Conservation (phyloP, 2,797 vertebrate species). For the Pangasius djambal region DNA sequence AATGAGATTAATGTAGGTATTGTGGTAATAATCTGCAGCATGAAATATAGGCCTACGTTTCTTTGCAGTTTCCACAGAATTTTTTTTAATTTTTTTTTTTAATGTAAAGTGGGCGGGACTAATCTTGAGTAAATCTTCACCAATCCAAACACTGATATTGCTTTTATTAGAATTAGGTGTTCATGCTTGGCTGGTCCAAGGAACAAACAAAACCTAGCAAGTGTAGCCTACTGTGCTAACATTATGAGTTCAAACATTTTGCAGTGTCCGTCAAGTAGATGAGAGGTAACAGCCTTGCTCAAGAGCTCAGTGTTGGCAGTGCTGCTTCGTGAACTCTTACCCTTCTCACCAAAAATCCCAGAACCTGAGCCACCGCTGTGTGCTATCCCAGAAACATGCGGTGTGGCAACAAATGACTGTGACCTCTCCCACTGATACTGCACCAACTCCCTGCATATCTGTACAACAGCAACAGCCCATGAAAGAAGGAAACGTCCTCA, state of each 20-base stretch:
- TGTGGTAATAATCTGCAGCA: neutral
- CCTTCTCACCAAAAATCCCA: neutral
- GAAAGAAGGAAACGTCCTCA: neutral
- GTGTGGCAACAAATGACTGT: constrained; percentile 17
- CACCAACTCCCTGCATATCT: constrained; percentile 5
- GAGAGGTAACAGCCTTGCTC: neutral
- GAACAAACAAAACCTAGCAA: neutral
- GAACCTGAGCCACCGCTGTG: constrained; percentile 14
- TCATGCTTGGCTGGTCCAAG: neutral
- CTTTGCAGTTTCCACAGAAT: neutral
- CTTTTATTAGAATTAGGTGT: neutral
- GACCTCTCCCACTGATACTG: constrained; percentile 27
- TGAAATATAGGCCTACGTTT: neutral
- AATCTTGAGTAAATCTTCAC: neutral
- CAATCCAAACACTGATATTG: neutral
- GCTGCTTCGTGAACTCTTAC: neutral
- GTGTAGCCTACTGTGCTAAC: neutral
- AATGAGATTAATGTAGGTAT: neutral
- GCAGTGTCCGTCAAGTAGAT: neutral
- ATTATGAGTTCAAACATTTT: neutral
- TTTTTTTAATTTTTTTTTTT: no score
- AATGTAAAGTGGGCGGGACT: no score
- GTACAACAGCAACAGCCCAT: neutral
- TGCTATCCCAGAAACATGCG: constrained; percentile 26
- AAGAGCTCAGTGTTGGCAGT: neutral